Conservation (phyloP, 2,113 vertebrate genomes). For the Centrocercus urophasianus region DNA sequence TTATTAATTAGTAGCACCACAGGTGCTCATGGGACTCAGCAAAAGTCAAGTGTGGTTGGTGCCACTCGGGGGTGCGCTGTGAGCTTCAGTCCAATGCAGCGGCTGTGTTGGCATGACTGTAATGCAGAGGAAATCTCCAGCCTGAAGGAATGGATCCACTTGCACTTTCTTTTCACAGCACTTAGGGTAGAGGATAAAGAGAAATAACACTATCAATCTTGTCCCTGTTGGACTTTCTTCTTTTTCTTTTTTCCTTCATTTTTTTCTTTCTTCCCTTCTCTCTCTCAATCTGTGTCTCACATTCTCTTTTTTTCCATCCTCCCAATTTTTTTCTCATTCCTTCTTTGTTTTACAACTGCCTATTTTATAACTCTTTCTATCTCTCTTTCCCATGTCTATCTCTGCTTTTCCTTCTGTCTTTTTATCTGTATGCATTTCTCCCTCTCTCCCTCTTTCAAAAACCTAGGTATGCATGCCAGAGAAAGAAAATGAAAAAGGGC, state of each 20-base stretch:
- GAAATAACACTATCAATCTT: neutral
- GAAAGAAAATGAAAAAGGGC: neutral
- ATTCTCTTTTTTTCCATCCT: neutral
- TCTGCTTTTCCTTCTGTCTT: neutral
- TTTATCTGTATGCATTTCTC: neutral
- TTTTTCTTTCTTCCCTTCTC: neutral
- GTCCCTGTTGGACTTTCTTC: neutral
- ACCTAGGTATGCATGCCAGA: accelerated
- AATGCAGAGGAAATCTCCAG: neutral
- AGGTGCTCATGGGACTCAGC: neutral
- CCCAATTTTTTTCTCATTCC: neutral
- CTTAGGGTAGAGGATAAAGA: neutral
- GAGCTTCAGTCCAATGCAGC: neutral
- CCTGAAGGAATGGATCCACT: neutral
- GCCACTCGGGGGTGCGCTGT: neutral
- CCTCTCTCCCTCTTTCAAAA: neutral
- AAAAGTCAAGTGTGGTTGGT: neutral
- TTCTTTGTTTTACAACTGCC: neutral
- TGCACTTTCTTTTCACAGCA: neutral
- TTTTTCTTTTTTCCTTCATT: neutral
- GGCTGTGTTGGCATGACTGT: neutral
- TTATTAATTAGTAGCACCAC: neutral
- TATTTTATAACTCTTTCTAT: neutral
- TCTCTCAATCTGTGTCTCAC: neutral
- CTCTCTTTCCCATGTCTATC: neutral